Conservation (phyloP, 2,888 invertebrate species). For the Gerosis bhagava region DNA sequence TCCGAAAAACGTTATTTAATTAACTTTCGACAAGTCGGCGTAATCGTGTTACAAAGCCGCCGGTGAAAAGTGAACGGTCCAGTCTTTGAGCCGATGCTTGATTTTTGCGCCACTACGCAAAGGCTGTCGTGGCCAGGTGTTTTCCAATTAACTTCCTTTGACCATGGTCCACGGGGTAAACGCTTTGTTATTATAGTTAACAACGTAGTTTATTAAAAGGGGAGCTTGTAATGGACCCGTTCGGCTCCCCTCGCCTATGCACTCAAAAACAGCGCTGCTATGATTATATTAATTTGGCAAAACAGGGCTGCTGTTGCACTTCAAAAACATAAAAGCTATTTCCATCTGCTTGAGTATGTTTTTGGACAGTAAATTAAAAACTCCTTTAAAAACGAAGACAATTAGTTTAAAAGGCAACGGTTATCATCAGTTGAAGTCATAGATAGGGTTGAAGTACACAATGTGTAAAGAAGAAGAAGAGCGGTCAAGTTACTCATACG, state of each 20-base stretch:
- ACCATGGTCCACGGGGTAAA: slow-evolving; percentile 63
- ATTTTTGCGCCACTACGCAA: slow-evolving; percentile 76
- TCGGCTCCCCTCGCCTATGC: slow-evolving; percentile 13
- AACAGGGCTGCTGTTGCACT: slow-evolving; percentile 16
- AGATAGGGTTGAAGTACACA: too few relatives aligned
- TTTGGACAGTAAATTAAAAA: too few relatives aligned
- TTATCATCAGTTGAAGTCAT: too few relatives aligned
- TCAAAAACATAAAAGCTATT: slow-evolving; percentile 17
- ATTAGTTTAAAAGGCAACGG: too few relatives aligned
- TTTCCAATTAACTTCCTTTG: slow-evolving; percentile 81
- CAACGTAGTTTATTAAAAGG: slow-evolving; percentile 63
- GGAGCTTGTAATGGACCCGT: slow-evolving; percentile 52
- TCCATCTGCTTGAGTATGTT: too few relatives aligned
- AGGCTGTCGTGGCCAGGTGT: slow-evolving; percentile 79
- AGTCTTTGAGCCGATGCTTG: slow-evolving; percentile 70
- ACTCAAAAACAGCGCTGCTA: slow-evolving; percentile 14
- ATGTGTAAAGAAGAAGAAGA: too few relatives aligned
- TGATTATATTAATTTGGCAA: slow-evolving; percentile 22
- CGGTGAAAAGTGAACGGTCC: slow-evolving; percentile 60
- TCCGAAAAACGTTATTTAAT: slow-evolving; percentile 82
- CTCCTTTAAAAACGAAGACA: too few relatives aligned
- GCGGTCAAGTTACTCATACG: too few relatives aligned
- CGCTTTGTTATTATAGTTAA: slow-evolving; percentile 63
- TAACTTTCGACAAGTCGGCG: slow-evolving; percentile 80
- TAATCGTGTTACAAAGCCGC: slow-evolving; percentile 80